Base-by-base conservation (phyloP, 2,797 vertebrate genomes). In the Vespertilio murinus region DNA sequence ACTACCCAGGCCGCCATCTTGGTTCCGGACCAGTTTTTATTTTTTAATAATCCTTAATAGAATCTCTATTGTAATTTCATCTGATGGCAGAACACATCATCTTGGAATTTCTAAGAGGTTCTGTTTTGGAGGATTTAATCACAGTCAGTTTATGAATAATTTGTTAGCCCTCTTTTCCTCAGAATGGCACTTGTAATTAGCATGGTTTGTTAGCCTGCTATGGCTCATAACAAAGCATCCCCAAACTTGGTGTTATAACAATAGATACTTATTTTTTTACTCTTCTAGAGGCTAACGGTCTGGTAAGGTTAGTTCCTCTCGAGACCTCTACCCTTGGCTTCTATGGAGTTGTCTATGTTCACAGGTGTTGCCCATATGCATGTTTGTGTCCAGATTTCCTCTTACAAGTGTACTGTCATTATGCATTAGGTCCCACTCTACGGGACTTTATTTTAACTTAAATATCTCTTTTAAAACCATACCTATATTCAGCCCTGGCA, bases 1-100 rank as follows among this genome's bases (percentile, higher is more conserved):
- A n/a, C n/a, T n/a, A n/a, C n/a, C n/a, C n/a, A n/a, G n/a, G n/a
- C n/a, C n/a, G n/a, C n/a, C n/a, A n/a, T n/a, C n/a, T n/a, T n/a
- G n/a, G n/a, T n/a, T n/a, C n/a, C n/a, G n/a, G n/a, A n/a, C n/a
- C n/a, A 8, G 11, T 5, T 52, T 78, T 47, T 40, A 20, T 71
- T 79, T 88, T 45, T 56, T 3, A 74, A 74, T 61, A 64, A 61
- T 61, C 14, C 22, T 91, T 59, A 67, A 79, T 16, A 59, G 5
- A 88, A 59, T 88, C 14, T n/a, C 38, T 47, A 20, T 35, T 73
- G 47, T 67, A 73, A 69, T 84, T 89, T 92, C 33, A 67, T 52
- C 18, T 42, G 22, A 67, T 28, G 20, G 17, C 23, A 88, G 40
- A 52, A 42, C 18, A 61, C 17, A 38, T 16, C 23, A 42, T 67